Evolutionary conservation across 2,797 vertebrate genomes (phyloP).

Genomic region (Masticophis lateralis): DNA sequence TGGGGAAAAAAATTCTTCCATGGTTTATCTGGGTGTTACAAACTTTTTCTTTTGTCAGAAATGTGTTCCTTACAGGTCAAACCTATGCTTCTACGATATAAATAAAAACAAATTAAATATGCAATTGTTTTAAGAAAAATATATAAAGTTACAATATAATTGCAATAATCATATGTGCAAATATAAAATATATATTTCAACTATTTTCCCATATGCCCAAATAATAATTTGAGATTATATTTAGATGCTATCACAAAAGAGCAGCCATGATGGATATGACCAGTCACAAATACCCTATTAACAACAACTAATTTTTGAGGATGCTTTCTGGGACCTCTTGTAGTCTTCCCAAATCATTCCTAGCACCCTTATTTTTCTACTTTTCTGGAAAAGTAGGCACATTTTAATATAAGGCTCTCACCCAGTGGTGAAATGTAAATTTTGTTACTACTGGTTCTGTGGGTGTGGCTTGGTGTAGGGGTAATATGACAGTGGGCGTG

Average conservation of each 20-base stretch:
- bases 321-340: not conserved
- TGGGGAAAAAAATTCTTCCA: not conserved
- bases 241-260: not conserved
- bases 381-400: not conserved
- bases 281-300: not conserved
- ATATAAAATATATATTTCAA: conserved; percentile 1
- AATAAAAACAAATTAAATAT: not conserved
- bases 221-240: not conserved
- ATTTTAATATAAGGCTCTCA: not conserved
- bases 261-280: not conserved
- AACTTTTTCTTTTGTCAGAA: not conserved
- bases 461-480: no score
- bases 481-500: no score
- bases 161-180: not conserved
- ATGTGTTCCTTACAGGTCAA: not conserved
- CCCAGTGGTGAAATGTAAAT: no score
- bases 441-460: no score
- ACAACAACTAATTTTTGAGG: not conserved
- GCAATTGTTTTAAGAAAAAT: not conserved
- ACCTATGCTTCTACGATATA: not conserved
- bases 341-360: not conserved
- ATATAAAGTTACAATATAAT: not conserved
- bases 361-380: not conserved
- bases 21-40: not conserved
- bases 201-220: not conserved